phyloP scores from a whole-genome alignment of 2,888 invertebrate genomes.

The Lutraria lutraria region DNA sequence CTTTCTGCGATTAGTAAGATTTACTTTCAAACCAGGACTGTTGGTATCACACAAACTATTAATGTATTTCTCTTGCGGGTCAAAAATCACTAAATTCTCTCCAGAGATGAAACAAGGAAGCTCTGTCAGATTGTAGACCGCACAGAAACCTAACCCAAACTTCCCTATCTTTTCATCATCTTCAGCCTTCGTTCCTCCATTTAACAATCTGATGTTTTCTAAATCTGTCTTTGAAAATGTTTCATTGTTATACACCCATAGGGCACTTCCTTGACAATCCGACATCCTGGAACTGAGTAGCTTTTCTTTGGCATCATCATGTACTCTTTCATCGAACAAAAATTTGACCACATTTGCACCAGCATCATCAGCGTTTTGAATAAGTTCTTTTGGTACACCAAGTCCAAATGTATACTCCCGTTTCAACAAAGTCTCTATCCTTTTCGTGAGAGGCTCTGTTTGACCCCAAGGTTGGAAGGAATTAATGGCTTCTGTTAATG shows the following conservation, averaged over 20 bases:
- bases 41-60: slow-evolving; percentile 63
- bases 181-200: slow-evolving; percentile 82
- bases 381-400: slow-evolving; percentile 81
- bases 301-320: slow-evolving; percentile 69
- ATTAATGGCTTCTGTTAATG: slow-evolving; percentile 72
- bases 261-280: slow-evolving; percentile 83
- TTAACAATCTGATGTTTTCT: slow-evolving; percentile 82
- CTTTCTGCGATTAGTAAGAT: slow-evolving; percentile 61
- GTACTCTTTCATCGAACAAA: slow-evolving; percentile 82
- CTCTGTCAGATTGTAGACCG: slow-evolving; percentile 85
- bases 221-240: slow-evolving; percentile 83
- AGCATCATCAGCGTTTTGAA: slow-evolving; percentile 85
- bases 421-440: slow-evolving; percentile 76
- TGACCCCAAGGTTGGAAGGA: slow-evolving; percentile 76
- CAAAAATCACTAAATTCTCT: slow-evolving; percentile 83
- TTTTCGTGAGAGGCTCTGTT: slow-evolving; percentile 79
- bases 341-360: slow-evolving; percentile 78
- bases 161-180: slow-evolving; percentile 82
- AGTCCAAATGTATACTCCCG: slow-evolving; percentile 82
- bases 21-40: slow-evolving; percentile 75
- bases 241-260: slow-evolving; percentile 85
- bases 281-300: slow-evolving; percentile 80
- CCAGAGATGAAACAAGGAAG: slow-evolving; percentile 85
- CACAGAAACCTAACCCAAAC: slow-evolving; percentile 85
- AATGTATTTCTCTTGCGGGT: slow-evolving; percentile 83